Conservation (phyloP, 2,113 vertebrate species). For the Myanophis thanlyinensis region DNA sequence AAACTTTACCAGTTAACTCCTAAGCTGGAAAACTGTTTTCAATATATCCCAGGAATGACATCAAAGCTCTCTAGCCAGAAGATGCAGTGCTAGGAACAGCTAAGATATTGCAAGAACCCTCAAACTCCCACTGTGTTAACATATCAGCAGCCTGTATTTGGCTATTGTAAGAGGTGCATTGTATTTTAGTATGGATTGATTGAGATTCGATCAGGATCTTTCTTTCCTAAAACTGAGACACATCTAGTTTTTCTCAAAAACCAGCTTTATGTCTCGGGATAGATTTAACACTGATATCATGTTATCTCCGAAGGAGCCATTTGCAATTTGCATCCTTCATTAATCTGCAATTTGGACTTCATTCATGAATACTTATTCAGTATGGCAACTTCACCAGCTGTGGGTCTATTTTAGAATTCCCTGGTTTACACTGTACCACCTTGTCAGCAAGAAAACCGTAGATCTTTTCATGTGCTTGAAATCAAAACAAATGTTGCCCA, state of each 20-base stretch:
- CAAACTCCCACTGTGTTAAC: not conserved
- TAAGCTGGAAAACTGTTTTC: not conserved
- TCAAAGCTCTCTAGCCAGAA: not conserved
- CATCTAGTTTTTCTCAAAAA: not conserved
- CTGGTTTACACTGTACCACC: not conserved
- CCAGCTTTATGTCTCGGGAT: not conserved
- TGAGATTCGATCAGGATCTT: not conserved
- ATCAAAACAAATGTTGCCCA: not conserved
- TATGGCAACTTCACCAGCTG: not conserved
- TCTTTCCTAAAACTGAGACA: not conserved
- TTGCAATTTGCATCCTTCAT: not conserved
- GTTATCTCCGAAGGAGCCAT: not conserved
- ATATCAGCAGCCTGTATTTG: not conserved
- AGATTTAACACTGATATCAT: not conserved
- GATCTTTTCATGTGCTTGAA: not conserved
- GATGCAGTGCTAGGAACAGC: not conserved
- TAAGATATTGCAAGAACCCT: not conserved
- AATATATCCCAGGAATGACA: not conserved
- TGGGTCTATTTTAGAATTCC: not conserved
- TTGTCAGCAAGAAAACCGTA: not conserved
- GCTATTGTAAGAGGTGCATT: not conserved
- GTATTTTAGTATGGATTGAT: not conserved
- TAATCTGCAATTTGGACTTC: not conserved
- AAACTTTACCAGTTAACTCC: not conserved
- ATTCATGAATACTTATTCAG: not conserved